These are phyloP conservation scores for Theocolax elegans DNA, from an alignment of 1,140 invertebrate genomes.

Conservation along the genomic window DNA sequence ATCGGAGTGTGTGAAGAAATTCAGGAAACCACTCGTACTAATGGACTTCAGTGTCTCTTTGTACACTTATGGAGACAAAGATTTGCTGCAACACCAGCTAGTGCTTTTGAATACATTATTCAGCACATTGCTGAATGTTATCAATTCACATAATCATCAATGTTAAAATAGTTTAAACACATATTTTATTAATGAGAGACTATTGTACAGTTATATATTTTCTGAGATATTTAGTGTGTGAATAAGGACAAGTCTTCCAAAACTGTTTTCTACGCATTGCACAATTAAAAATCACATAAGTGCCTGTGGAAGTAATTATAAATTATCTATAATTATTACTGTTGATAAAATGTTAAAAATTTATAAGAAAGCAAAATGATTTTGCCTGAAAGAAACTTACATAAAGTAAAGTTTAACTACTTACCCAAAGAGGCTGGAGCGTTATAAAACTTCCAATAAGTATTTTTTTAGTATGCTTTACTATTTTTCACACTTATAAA, in stretches of 20 bases:
- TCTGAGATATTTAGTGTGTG: slow-evolving; percentile 36
- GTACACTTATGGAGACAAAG: slow-evolving; percentile 64
- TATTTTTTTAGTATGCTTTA: slow-evolving; percentile 17
- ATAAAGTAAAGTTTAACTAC: slow-evolving; percentile 9
- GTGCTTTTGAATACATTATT: slow-evolving; percentile 63
- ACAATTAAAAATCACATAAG: slow-evolving; percentile 41
- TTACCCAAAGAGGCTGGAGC: slow-evolving; percentile 21
- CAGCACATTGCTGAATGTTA: slow-evolving; percentile 64
- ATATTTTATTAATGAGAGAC: slow-evolving; percentile 36
- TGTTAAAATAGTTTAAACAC: slow-evolving; percentile 11
- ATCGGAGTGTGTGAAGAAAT: slow-evolving; percentile 64
- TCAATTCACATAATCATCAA: slow-evolving; percentile 54
- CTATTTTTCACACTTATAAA: slow-evolving; percentile 10
- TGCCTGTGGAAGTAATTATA: slow-evolving; percentile 39
- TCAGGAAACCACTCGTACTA: slow-evolving; percentile 58
- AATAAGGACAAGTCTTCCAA: slow-evolving; percentile 43
- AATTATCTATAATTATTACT: slow-evolving; percentile 33
- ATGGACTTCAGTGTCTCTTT: slow-evolving; percentile 57
- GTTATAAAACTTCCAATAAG: slow-evolving; percentile 19
- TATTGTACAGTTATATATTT: slow-evolving; percentile 39
- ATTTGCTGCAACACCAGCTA: slow-evolving; percentile 58
- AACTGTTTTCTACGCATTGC: slow-evolving; percentile 39
- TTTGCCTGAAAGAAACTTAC: not conserved
- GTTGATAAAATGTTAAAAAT: slow-evolving; percentile 39
- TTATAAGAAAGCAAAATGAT: slow-evolving; percentile 24